Percentiles rank a stretch among this genome's conserved stretches.
phyloP scores from a whole-genome alignment of 2,888 invertebrate species.

The Lottia scabra region DNA sequence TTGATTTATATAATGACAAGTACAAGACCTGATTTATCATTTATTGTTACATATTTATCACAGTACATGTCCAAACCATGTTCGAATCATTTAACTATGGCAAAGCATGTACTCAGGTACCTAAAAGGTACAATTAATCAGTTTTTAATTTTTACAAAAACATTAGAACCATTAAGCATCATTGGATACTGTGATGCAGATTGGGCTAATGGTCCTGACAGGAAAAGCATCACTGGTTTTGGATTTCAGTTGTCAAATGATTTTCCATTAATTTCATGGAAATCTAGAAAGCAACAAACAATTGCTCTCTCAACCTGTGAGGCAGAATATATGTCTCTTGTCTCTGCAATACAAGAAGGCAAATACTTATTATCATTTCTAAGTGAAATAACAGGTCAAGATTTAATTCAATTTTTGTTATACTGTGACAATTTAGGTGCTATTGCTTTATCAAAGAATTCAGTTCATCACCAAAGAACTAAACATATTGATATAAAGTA shows the following conservation, averaged over 20 bases:
- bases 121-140: constrained; percentile 7
- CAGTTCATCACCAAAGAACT: not conserved
- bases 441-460: not conserved
- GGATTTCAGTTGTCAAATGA: constrained; percentile 15
- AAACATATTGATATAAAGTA: constrained; percentile 9
- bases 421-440: not conserved
- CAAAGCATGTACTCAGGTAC: constrained; percentile 20
- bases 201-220: too few relatives aligned
- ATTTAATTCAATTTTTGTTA: too few relatives aligned
- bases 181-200: not conserved
- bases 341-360: constrained; percentile 19
- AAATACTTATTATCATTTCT: not conserved
- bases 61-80: constrained; percentile 18
- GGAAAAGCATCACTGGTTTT: too few relatives aligned
- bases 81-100: not conserved
- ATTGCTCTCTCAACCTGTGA: constrained; percentile 40
- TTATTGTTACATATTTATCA: constrained; percentile 16
- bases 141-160: constrained; percentile 13
- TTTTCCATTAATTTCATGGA: constrained; percentile 26
- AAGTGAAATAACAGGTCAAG: not conserved
- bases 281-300: constrained; percentile 27
- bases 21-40: constrained; percentile 18
- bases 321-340: constrained; percentile 46
- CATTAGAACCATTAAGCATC: not conserved
- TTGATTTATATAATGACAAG: constrained; percentile 21